A percentile compares a stretch with the other conserved stretches of the same genome.
phyloP scores from a whole-genome alignment of 2,797 vertebrate genomes.

The Dromococcyx pavoninus region DNA sequence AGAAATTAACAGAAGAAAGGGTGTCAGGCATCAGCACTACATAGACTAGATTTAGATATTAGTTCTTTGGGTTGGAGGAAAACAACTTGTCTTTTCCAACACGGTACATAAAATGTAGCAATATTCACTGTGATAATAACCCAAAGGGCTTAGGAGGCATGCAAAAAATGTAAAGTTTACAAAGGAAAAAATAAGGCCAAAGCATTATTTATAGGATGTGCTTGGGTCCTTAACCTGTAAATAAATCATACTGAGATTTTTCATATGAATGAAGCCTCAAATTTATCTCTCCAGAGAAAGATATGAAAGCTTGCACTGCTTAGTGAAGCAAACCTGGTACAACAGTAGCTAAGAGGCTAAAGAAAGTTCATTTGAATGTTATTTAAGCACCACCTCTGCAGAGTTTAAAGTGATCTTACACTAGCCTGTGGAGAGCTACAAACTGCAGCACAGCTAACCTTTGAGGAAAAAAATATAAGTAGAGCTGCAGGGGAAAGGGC shows the following conservation, averaged over 20 bases:
- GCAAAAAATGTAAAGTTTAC: slow-evolving; percentile 7
- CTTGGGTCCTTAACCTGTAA: slow-evolving; percentile 49
- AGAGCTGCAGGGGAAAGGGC: background rate
- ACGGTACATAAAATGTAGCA: background rate
- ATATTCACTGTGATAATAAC: background rate
- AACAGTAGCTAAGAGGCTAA: background rate
- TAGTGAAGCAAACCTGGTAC: background rate
- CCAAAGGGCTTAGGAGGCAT: background rate
- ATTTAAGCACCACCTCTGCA: background rate
- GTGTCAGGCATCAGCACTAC: background rate
- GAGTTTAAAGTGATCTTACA: background rate
- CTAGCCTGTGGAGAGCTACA: background rate
- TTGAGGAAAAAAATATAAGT: background rate
- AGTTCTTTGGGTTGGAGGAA: background rate
- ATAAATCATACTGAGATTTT: slow-evolving; percentile 50
- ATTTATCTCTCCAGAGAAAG: slow-evolving; percentile 22
- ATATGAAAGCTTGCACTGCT: background rate
- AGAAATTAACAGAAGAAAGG: background rate
- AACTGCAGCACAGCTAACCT: background rate
- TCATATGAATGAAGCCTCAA: slow-evolving; percentile 6
- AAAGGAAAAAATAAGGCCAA: slow-evolving; percentile 24
- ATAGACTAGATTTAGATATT: background rate
- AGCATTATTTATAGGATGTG: slow-evolving; percentile 42
- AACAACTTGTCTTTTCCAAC: background rate
- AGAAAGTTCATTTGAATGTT: slow-evolving; percentile 15